Evolutionary conservation across 2,888 invertebrate genomes (phyloP).

Genomic region (Meloe dianella): DNA sequence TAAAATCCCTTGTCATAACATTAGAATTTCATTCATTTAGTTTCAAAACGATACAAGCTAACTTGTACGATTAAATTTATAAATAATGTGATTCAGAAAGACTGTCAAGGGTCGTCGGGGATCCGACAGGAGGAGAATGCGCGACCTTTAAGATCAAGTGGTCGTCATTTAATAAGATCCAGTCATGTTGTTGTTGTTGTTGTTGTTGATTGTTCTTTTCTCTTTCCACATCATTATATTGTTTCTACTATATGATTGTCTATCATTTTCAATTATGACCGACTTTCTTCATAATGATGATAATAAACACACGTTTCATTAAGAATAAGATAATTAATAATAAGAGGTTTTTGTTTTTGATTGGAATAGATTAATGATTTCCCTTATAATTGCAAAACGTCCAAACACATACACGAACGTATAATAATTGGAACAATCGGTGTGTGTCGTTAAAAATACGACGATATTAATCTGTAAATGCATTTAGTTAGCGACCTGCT

Average conservation of each 20-base stretch:
- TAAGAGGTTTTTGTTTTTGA: too few relatives aligned
- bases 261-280: constrained; percentile 2
- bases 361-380: constrained; percentile 26
- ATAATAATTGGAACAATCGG: constrained; percentile 39
- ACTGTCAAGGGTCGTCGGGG: constrained; percentile 41
- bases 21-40: neutral
- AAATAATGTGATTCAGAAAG: constrained; percentile 46
- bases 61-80: neutral
- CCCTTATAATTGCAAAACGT: constrained; percentile 31
- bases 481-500: constrained; percentile 44
- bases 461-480: constrained; percentile 46
- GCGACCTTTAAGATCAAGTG: constrained; percentile 54
- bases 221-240: neutral
- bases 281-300: neutral
- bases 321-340: too few relatives aligned
- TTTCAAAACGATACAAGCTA: neutral
- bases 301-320: too few relatives aligned
- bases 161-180: constrained; percentile 47
- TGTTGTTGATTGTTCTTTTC: neutral
- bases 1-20: neutral
- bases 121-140: constrained; percentile 42
- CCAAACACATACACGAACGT: neutral
- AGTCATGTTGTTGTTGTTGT: constrained; percentile 19
- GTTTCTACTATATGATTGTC: neutral
- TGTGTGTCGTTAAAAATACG: constrained; percentile 39